Percentiles rank a stretch among this genome's conserved stretches.
phyloP scores from a whole-genome alignment of 2,797 vertebrate genomes.

The Zalophus californianus region DNA sequence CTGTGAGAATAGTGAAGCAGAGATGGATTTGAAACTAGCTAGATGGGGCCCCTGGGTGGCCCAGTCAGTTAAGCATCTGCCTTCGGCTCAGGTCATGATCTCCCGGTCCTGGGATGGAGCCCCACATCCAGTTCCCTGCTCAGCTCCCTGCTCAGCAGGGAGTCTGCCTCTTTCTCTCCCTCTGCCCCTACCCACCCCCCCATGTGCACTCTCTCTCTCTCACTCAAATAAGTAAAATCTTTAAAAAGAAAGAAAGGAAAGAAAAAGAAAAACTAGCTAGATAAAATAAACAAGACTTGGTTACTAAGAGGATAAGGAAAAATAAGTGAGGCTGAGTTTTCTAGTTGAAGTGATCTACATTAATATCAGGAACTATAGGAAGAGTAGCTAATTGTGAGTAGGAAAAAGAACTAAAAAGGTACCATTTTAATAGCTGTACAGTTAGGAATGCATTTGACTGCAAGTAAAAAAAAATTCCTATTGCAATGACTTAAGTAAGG shows the following conservation, averaged over 20 bases:
- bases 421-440: conserved; percentile 24
- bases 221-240: too few species aligned
- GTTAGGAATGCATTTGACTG: conserved; percentile 12
- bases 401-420: neutral
- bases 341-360: neutral
- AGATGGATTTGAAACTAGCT: neutral
- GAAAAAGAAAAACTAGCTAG: neutral
- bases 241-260: too few species aligned
- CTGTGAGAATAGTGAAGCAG: neutral
- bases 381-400: neutral
- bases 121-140: too few species aligned
- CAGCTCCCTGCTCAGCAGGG: too few species aligned
- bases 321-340: conserved; percentile 9
- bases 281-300: neutral
- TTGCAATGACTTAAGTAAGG: neutral
- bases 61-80: too few species aligned
- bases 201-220: too few species aligned
- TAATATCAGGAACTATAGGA: neutral
- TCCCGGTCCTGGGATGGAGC: too few species aligned
- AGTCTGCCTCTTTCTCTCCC: too few species aligned
- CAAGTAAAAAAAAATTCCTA: neutral
- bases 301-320: neutral
- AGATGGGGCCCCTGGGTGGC: neutral
- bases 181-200: too few species aligned
- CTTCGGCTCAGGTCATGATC: too few species aligned